phyloP scores from a whole-genome alignment of 2,797 vertebrate genomes.

The Morus bassanus region DNA sequence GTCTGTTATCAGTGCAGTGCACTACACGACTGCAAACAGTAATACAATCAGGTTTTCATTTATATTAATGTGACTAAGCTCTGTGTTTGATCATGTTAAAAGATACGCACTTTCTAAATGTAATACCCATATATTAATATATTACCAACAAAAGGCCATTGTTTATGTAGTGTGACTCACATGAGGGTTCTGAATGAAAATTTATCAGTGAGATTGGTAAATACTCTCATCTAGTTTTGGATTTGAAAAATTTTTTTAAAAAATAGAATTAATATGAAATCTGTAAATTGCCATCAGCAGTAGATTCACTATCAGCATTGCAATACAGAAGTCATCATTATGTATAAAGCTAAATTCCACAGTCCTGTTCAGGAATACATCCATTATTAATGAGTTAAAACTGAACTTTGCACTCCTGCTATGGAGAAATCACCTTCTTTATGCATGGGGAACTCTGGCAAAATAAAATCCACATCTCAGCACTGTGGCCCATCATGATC shows the following conservation, averaged over 20 bases:
- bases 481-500: background rate
- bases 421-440: background rate
- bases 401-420: background rate
- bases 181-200: slow-evolving; percentile 55
- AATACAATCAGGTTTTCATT: slow-evolving; percentile 69
- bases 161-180: slow-evolving; percentile 60
- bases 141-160: slow-evolving; percentile 68
- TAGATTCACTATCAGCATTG: slow-evolving; percentile 30
- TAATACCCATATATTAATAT: slow-evolving; percentile 72
- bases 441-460: background rate
- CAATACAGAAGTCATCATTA: slow-evolving; percentile 55
- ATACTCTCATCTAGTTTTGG: slow-evolving; percentile 60
- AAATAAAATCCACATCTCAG: background rate
- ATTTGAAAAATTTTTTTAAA: background rate
- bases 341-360: background rate
- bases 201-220: slow-evolving; percentile 60
- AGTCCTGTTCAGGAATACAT: background rate
- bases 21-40: slow-evolving; percentile 31
- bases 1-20: slow-evolving; percentile 48
- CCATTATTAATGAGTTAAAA: background rate
- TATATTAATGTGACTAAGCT: slow-evolving; percentile 73
- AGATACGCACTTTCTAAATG: slow-evolving; percentile 62
- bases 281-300: slow-evolving; percentile 5
- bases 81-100: slow-evolving; percentile 69
- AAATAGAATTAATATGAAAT: background rate